Conservation (phyloP, 2,888 invertebrate species). For the Molanna angustata region DNA sequence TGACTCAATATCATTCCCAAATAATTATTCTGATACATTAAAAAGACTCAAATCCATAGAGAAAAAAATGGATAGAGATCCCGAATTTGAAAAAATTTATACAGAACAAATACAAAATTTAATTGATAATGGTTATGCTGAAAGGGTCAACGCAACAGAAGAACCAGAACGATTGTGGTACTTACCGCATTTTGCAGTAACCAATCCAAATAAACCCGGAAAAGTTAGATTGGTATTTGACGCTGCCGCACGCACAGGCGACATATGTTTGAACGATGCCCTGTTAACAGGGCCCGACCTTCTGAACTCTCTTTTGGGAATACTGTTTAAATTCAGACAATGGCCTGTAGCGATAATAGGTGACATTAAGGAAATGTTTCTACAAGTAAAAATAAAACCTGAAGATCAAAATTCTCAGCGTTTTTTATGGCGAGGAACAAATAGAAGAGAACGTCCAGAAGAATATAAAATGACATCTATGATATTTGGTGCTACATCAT, state of each 20-base stretch:
- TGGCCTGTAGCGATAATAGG: constrained; percentile 35
- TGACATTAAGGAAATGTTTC: constrained; percentile 12
- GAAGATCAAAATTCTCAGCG: neutral
- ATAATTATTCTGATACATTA: constrained; percentile 17
- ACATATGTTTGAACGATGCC: constrained; percentile 32
- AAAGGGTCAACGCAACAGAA: neutral
- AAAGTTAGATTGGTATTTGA: constrained; percentile 36
- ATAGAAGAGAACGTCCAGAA: constrained; percentile 18
- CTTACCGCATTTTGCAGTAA: constrained; percentile 34
- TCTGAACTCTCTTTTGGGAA: constrained; percentile 34
- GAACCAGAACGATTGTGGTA: constrained; percentile 29
- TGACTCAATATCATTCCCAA: constrained; percentile 12
- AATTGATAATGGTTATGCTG: constrained; percentile 22
- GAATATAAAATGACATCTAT: constrained; percentile 33
- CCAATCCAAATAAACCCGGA: constrained; percentile 33
- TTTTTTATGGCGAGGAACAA: neutral
- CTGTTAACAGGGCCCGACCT: constrained; percentile 37
- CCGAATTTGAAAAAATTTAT: constrained; percentile 22
- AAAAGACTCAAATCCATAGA: constrained; percentile 24
- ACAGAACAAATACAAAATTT: constrained; percentile 18
- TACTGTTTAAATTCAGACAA: constrained; percentile 38
- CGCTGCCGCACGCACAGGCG: constrained; percentile 32
- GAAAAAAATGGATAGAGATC: constrained; percentile 25
- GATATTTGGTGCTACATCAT: constrained; percentile 33
- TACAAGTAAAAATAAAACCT: neutral